Conservation (phyloP, 1,140 invertebrate genomes). For the Drosophila setifemur region DNA sequence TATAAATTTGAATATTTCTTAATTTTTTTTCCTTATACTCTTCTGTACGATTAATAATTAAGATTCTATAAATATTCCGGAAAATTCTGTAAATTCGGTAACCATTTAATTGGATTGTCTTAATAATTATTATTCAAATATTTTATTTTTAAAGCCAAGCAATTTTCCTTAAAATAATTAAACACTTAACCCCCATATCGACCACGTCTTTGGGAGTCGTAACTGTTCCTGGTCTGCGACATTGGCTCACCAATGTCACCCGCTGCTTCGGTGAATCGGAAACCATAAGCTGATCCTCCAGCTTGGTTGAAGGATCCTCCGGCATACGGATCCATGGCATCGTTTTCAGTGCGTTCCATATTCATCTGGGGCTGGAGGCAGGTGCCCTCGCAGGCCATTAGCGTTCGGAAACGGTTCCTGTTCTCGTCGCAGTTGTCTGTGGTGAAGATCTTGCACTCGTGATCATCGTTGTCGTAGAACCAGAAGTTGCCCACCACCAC, state of each 20-base stretch:
- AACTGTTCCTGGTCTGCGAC: conserved; percentile 42
- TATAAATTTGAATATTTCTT: no score
- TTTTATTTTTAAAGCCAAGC: no score
- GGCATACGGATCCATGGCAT: conserved; percentile 15
- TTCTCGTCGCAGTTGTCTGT: conserved; percentile 75
- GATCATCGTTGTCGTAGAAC: conserved; percentile 74
- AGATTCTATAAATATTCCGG: no score
- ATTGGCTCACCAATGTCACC: conserved; percentile 40
- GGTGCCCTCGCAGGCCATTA: conserved; percentile 66
- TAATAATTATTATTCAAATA: background rate
- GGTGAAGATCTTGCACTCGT: conserved; percentile 71
- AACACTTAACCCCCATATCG: conserved; percentile 32
- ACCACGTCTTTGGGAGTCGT: conserved; percentile 13
- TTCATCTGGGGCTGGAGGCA: conserved; percentile 53
- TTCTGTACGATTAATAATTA: no score
- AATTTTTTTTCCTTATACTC: no score
- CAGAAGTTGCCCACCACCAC: conserved; percentile 63
- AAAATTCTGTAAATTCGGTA: no score
- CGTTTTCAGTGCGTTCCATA: conserved; percentile 35
- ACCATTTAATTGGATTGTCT: background rate
- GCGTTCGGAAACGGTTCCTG: conserved; percentile 59
- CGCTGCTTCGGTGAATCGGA: conserved; percentile 1
- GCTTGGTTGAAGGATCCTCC: background rate
- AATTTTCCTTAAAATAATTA: no score
- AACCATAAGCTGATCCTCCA: background rate